Conservation (phyloP, 2,113 vertebrate genomes). For the Pachyramphus minor region DNA sequence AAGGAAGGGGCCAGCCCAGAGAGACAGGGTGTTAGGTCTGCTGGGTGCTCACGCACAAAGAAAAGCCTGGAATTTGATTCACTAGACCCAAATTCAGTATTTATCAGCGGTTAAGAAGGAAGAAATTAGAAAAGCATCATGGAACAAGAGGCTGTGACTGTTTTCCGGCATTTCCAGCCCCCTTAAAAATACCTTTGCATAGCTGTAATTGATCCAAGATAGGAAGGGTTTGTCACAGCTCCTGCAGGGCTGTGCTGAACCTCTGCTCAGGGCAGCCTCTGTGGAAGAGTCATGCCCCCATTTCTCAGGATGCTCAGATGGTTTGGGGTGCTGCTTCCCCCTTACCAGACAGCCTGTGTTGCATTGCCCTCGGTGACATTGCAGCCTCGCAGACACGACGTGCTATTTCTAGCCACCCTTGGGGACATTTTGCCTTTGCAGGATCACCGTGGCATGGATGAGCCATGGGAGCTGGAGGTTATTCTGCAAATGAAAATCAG, state of each 20-base stretch:
- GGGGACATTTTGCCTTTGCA: not conserved
- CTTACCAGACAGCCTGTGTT: accelerated
- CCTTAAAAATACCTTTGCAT: not conserved
- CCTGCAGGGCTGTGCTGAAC: not conserved
- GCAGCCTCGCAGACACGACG: not conserved
- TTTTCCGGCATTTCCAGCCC: not conserved
- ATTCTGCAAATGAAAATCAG: not conserved
- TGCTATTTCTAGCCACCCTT: not conserved
- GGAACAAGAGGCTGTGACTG: not conserved
- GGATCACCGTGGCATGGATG: accelerated
- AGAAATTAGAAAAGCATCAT: not conserved
- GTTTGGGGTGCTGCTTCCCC: not conserved
- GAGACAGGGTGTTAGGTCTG: not conserved
- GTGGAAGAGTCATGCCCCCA: not conserved
- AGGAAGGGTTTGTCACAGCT: not conserved
- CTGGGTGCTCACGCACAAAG: accelerated
- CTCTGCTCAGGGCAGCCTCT: not conserved
- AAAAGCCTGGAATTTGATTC: not conserved
- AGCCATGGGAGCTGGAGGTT: not conserved
- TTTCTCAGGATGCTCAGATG: accelerated
- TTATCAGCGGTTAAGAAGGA: not conserved
- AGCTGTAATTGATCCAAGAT: not conserved
- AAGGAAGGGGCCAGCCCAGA: not conserved
- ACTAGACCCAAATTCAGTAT: not conserved
- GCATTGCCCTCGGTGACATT: accelerated